Evolutionary conservation across 2,113 vertebrate genomes (phyloP).

Genomic region (Geococcyx californianus): DNA sequence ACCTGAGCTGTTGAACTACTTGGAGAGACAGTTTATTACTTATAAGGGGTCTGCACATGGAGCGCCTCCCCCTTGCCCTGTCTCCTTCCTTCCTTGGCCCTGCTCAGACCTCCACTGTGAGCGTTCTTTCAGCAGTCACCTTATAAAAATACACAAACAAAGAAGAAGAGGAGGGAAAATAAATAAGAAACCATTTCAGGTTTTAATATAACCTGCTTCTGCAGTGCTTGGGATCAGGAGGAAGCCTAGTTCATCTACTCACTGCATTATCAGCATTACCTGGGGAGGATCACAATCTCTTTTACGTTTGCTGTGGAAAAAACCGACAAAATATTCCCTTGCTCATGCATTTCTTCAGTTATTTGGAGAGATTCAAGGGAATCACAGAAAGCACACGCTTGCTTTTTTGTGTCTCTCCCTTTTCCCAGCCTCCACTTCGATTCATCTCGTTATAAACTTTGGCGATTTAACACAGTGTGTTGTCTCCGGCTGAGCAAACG

Average conservation of each 20-base stretch:
- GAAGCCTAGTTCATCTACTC: background rate
- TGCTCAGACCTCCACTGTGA: background rate
- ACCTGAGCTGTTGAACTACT: background rate
- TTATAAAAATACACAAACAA: background rate
- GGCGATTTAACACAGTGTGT: background rate
- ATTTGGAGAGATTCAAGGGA: background rate
- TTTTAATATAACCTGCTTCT: background rate
- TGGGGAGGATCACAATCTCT: background rate
- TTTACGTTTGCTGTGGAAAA: background rate
- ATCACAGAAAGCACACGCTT: background rate
- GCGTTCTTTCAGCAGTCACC: background rate
- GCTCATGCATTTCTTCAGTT: background rate
- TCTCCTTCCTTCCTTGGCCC: too few relatives aligned
- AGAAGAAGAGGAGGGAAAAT: background rate
- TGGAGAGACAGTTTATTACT: background rate
- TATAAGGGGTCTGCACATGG: accelerated
- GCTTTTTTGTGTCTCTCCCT: background rate
- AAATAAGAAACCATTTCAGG: background rate
- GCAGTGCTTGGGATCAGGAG: background rate
- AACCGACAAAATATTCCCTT: background rate
- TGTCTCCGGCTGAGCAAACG: background rate
- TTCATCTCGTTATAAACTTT: background rate
- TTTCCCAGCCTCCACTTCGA: background rate
- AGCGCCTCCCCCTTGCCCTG: background rate
- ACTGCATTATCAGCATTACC: background rate